Base-by-base conservation (phyloP, 2,797 vertebrate genomes). In the Meda fulgida region DNA sequence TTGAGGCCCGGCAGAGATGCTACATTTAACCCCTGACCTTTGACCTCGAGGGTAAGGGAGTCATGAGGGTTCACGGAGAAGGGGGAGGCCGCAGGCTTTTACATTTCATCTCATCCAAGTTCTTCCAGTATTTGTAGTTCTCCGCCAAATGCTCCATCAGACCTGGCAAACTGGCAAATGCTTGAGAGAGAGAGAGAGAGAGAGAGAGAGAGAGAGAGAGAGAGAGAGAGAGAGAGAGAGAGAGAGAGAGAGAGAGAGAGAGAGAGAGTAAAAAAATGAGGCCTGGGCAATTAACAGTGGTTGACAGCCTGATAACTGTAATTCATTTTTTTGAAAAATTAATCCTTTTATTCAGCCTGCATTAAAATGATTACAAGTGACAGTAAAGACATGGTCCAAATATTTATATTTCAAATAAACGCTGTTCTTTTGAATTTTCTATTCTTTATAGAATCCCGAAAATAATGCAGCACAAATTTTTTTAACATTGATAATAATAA, bases 71-170 rank as follows among this genome's bases (percentile, higher is more conserved):
- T 65, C 91, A 94, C 53, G 89, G 92, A 83, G 97, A 94, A 43
- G 96, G 93, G 0, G 96, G 96, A 80, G 96, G 97, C 71, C 96
- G 95, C 81, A 98, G 94, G 86, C 95, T 97, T 91, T 96, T 98
- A 89, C 97, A 98, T 90, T 98, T 98, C 75, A 97, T 94, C 88
- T 98, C 97, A 84, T 99, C 98, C 93, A 99, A 88, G 43, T 91
- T 94, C 95, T 98, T 99, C 98, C 97, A 99, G 93, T 99, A 97
- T 92, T 97, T 97, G 94, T 98, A 97, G 91, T 99, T 99, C 88
- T 96, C 96, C 0, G 97, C 94, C 92, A 99, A 87, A 91, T 99
- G 96, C 66, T 97, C 96, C 96, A 98, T 98, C 89, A 99, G 94
- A 78, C 95, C 96, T 71, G 97, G 97, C 84, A 99, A 95, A 88